Evolutionary conservation across 1,140 invertebrate genomes (phyloP), one percentile per base, ranked within the genome.

Genomic region (Lethrus apterus): DNA sequence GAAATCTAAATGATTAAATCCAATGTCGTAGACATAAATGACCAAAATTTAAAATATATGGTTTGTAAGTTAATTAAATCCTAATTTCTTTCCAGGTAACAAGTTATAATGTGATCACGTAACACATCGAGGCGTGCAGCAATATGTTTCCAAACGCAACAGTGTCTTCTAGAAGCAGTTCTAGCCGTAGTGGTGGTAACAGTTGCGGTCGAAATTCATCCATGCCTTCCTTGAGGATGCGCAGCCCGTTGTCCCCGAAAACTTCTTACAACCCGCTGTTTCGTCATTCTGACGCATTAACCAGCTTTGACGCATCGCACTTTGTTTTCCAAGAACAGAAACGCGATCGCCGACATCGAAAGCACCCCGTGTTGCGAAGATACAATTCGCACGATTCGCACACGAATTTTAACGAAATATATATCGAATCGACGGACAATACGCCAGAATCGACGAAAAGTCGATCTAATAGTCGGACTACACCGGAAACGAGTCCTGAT

Each of bases 271-370:
- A 62, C 38, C 59, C 59, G 11, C 48, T 62, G 2, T 62, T 56
- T 30, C 53, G 59, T 0, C 54, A 62, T 41, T 59, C 59, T 18
- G 59, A 62, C 44, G 54, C 51, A 7, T 40, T 62, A 11, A 62
- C 59, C 4, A 60, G 58, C 30, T 62, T 62, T 42, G 59, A 62
- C 46, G 59, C 59, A 8, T 59, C 59, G 3, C 51, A 62, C 15
- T 62, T 62, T 44, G 41, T 55, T 38, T 58, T 60, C 34, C 54
- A 55, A 29, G 58, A 60, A 15, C 41, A 51, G 13, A 55, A 52
- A 49, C 46, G 50, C 8, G 42, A 52, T 35, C 43, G 38, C 33
- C 24, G 46, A 50, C 21, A 29, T 29, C 21, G 40, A 33, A 52
- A 48, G 18, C 45, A 46, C 13, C 44, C 54, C 1, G 38, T 52